A percentile compares a stretch with the other conserved stretches of the same genome.
Evolutionary conservation across 30 jellyfish, hydroid and myxozoan species (phyloP).

Genomic region (Nemopilema nomurai): DNA sequence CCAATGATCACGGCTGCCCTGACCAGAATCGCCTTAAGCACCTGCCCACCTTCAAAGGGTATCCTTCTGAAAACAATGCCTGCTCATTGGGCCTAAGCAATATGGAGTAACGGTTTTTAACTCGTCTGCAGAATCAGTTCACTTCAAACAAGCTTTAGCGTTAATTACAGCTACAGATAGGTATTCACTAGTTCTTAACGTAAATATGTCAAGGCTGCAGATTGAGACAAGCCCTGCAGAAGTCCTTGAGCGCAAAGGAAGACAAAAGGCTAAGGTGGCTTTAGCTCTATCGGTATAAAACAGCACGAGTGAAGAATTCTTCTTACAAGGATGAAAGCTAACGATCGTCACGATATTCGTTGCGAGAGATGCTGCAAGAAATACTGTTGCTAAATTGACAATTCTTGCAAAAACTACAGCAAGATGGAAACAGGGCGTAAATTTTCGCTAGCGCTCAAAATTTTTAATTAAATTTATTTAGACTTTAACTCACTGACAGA

Average conservation of each 20-base stretch:
- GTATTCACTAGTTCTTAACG: neutral
- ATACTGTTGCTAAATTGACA: no score
- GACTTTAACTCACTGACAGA: no score
- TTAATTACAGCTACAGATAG: neutral
- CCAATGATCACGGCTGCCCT: slow-evolving; percentile 21
- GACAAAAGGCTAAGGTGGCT: no score
- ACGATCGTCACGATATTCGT: no score
- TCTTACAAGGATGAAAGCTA: no score
- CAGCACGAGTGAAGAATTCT: no score
- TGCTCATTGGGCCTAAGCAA: neutral
- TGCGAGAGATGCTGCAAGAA: no score
- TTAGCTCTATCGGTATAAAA: no score
- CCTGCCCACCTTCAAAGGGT: slow-evolving; percentile 24
- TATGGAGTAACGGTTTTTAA: neutral
- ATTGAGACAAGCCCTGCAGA: neutral
- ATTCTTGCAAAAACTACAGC: no score
- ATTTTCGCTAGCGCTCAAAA: no score
- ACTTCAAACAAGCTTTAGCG: neutral
- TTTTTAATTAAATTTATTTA: no score
- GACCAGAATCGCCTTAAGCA: slow-evolving; percentile 5
- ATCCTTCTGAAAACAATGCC: neutral
- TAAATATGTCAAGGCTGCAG: neutral
- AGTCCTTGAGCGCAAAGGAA: neutral
- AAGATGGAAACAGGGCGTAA: no score
- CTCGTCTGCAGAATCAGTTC: neutral